Conservation (phyloP, 2,113 vertebrate genomes). For the Percina caprodes region DNA sequence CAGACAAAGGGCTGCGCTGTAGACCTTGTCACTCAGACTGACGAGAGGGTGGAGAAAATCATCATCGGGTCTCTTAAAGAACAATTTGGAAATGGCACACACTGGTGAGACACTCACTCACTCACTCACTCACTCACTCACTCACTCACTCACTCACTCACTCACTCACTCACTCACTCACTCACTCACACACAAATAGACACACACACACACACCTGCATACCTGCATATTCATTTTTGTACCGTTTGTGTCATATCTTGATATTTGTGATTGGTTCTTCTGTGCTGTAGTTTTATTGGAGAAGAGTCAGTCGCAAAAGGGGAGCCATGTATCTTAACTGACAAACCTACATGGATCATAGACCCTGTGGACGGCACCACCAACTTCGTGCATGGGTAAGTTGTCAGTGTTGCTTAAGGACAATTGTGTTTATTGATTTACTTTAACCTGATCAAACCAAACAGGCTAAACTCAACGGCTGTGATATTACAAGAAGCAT, state of each 20-base stretch:
- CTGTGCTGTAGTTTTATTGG: conserved; percentile 91
- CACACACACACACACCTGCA: conserved; percentile 1
- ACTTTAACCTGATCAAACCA: neutral
- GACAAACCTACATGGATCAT: conserved; percentile 97
- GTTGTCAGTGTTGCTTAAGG: neutral
- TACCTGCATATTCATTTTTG: neutral
- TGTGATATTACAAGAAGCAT: neutral
- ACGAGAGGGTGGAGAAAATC: conserved; percentile 96
- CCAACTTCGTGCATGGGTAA: conserved; percentile 97
- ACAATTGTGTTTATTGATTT: neutral
- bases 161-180: conserved; percentile 75
- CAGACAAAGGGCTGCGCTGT: conserved; percentile 93
- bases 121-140: conserved; percentile 75
- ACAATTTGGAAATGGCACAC: conserved; percentile 86
- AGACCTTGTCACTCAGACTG: conserved; percentile 94
- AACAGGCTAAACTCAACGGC: neutral
- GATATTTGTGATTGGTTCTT: neutral
- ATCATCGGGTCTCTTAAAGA: conserved; percentile 89
- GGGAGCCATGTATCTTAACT: conserved; percentile 86
- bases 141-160: neutral
- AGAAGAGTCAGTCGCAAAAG: conserved; percentile 95
- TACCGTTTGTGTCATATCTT: neutral
- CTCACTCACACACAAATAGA: conserved; percentile 76
- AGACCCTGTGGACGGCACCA: conserved; percentile 96
- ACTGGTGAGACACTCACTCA: conserved; percentile 83